Base-by-base conservation (phyloP, 2,888 invertebrate genomes). In the Acronicta aceris region DNA sequence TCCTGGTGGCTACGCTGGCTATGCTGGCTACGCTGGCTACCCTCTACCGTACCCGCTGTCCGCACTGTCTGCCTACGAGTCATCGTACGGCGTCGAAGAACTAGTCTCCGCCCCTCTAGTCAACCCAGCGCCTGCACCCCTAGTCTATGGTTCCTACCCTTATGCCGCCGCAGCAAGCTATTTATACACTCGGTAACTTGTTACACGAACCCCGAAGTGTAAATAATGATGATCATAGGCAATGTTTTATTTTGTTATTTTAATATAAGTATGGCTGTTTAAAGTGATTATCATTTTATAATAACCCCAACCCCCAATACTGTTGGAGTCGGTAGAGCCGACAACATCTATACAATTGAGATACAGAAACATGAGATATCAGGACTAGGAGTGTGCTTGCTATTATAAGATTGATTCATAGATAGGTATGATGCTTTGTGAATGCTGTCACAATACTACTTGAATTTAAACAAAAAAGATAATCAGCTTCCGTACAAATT, bases 61-160 rank as follows among this genome's bases (percentile, higher is more conserved):
- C 5, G 71, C 84, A 12, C 65, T 85, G 0, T 82, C 89, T 6
- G 82, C 86, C 0, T 90, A 87, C 61, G 83, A 88, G 3, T 80
- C 84, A 6, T 54, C 82, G 5, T 85, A 85, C 52, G 84, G 65
- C 17, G 71, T 86, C 13, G 87, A 87, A 45, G 88, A 88, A 10
- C 43, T 78, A 33, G 33, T 33, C 2, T 12, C 10, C 0, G 48
- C 52, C 25, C 60, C 83, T 7, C 63, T 82, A 0, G 79, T 80
- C 12, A 82, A 74, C 51, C 59, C 85, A 5, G 78, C 76, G 5
- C 62, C 83, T 13, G 55, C 77, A 4, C 71, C 78, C 38, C 55
- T 83, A 5, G 73, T 85, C 2, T 83, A 82, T 47, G 81, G 71
- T 46, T 81, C 86, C 6, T 86, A 85, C 52, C 46, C 57, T 15